A percentile compares a stretch with the other conserved stretches of the same genome.
Conservation (phyloP, 2,888 invertebrate species). For the Catotricha subobsoleta region DNA sequence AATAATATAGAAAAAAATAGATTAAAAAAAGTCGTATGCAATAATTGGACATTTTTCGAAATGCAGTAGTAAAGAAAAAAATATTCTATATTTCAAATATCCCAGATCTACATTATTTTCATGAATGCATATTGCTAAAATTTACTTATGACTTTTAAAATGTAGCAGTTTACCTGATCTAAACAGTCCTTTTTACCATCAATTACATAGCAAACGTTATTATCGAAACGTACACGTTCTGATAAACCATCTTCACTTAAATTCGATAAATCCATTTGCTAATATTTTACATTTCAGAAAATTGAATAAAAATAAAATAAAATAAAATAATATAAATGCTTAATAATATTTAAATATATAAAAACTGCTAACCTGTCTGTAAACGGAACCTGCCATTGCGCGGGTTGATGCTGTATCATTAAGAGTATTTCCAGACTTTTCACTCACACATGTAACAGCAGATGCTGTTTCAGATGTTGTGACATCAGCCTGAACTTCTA, state of each 20-base stretch:
- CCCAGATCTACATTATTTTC: too few relatives aligned
- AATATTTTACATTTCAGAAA: too few relatives aligned
- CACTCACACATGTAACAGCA: conserved; percentile 42
- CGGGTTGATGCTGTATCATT: conserved; percentile 45
- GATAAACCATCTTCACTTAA: conserved; percentile 33
- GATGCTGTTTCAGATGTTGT: conserved; percentile 44
- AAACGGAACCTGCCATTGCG: conserved; percentile 60
- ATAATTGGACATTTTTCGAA: too few relatives aligned
- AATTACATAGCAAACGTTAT: conserved; percentile 33
- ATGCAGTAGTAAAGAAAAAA: too few relatives aligned
- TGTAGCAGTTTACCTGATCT: conserved; percentile 16
- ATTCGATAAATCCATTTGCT: conserved; percentile 29
- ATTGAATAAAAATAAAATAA: conserved; percentile 15
- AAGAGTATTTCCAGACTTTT: conserved; percentile 37
- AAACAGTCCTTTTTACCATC: conserved; percentile 16
- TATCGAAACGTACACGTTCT: conserved; percentile 46
- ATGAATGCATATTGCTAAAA: too few relatives aligned
- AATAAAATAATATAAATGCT: conserved; percentile 5
- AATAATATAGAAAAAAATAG: not conserved
- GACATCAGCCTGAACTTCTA: conserved; percentile 59
- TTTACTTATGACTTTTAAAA: too few relatives aligned
- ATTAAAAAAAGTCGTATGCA: too few relatives aligned
- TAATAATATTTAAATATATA: not conserved
- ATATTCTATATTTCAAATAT: too few relatives aligned
- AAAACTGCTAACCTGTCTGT: conserved; percentile 33